phyloP scores from a whole-genome alignment of 2,888 invertebrate species.

The Drosophila subquinaria region DNA sequence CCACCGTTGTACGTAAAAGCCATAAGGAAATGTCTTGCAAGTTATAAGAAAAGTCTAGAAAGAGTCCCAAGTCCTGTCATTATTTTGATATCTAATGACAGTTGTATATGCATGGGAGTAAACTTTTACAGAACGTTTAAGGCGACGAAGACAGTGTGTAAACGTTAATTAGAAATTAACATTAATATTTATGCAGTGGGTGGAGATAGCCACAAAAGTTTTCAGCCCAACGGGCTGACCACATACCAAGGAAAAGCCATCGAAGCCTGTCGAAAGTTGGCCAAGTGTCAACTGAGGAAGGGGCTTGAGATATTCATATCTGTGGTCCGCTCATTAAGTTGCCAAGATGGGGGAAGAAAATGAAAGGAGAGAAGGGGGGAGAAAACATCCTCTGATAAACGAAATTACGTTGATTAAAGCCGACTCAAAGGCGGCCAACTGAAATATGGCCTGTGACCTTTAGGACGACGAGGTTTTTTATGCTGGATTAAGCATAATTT shows the following conservation, averaged over 20 bases:
- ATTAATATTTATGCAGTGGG: conserved; percentile 48
- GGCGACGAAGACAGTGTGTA: conserved; percentile 18
- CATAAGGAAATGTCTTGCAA: conserved; percentile 4
- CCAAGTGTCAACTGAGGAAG: conserved; percentile 28
- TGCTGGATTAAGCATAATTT: conserved; percentile 76
- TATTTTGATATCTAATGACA: conserved; percentile 46
- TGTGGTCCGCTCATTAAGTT: conserved; percentile 43
- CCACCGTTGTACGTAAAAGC: conserved; percentile 1
- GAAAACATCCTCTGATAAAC: conserved; percentile 42
- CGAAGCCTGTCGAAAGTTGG: conserved; percentile 21
- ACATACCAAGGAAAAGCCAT: conserved; percentile 31
- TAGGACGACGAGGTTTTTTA: conserved; percentile 36
- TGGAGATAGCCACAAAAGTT: conserved; percentile 10
- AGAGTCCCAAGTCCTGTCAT: conserved; percentile 4
- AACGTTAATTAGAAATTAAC: conserved; percentile 54
- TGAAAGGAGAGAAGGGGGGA: neutral
- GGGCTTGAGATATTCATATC: neutral
- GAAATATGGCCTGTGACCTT: conserved; percentile 66
- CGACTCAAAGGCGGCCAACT: conserved; percentile 55
- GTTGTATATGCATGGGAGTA: conserved; percentile 22
- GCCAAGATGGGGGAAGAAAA: neutral
- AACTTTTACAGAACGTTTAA: conserved; percentile 39
- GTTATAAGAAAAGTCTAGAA: neutral
- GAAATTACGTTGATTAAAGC: conserved; percentile 61
- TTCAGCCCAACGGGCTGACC: conserved; percentile 38